These are phyloP conservation scores for Polyommatus iphigenia DNA, from an alignment of 2,888 invertebrate species.

Conservation along the genomic window DNA sequence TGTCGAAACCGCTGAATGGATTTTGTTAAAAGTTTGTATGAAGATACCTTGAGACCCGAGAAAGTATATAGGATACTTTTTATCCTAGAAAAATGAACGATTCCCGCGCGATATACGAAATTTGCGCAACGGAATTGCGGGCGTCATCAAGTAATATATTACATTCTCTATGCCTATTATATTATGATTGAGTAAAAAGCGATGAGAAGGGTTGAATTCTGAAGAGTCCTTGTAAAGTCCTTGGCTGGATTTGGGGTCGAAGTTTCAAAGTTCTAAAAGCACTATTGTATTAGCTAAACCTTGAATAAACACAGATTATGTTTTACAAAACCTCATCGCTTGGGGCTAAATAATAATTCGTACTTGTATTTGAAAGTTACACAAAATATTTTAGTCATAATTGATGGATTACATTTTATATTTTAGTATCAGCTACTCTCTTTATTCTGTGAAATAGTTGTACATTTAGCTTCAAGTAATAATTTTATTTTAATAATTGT, in stretches of 20 bases:
- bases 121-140: too few relatives aligned
- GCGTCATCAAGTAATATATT: background rate
- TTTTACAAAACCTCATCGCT: background rate
- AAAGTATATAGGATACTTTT: background rate
- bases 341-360: background rate
- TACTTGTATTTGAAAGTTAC: background rate
- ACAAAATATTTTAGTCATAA: background rate
- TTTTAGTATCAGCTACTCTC: background rate
- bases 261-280: conserved; percentile 17
- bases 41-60: too few relatives aligned
- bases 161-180: background rate
- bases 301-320: background rate
- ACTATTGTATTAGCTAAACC: background rate
- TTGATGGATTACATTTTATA: background rate
- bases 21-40: background rate
- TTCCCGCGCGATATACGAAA: too few relatives aligned
- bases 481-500: too few relatives aligned
- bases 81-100: background rate
- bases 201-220: background rate
- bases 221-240: background rate
- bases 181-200: background rate
- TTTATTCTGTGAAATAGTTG: background rate
- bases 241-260: background rate
- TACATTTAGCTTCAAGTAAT: too few relatives aligned
- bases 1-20: background rate